Conservation (phyloP, 2,888 invertebrate species). For the Machimus rusticus region DNA sequence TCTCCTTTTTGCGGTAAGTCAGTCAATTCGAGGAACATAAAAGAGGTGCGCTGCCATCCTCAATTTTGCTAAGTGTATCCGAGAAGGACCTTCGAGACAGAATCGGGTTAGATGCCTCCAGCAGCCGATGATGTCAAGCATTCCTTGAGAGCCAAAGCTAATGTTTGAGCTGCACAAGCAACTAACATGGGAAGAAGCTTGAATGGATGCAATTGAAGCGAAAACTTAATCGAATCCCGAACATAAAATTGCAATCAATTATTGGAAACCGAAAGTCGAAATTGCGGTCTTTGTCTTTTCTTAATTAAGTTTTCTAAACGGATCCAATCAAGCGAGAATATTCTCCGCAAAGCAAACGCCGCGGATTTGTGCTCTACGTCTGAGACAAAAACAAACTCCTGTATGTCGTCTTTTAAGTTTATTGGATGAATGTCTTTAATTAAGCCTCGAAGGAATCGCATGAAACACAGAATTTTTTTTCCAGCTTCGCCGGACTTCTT, state of each 20-base stretch:
- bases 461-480: not conserved
- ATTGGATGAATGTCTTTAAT: not conserved
- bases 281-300: conserved; percentile 26
- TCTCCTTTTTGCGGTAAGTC: not conserved
- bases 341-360: conserved; percentile 10
- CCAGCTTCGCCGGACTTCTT: no score
- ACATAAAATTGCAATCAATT: conserved; percentile 38
- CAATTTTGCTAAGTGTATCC: not conserved
- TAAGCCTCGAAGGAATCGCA: not conserved
- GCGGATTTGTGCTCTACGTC: not conserved
- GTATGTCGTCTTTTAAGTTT: not conserved
- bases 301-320: conserved; percentile 22
- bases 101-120: not conserved
- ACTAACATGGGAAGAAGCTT: not conserved
- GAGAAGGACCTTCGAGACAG: not conserved
- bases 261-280: conserved; percentile 7
- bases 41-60: not conserved
- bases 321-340: conserved; percentile 4
- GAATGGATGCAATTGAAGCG: conserved; percentile 18
- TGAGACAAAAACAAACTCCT: not conserved
- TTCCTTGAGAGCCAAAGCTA: not conserved
- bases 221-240: conserved; percentile 32
- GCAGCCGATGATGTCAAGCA: not conserved
- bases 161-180: conserved; percentile 10
- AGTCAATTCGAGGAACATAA: not conserved